Evolutionary conservation across 2,113 vertebrate species (phyloP).

Genomic region (Motacilla alba): DNA sequence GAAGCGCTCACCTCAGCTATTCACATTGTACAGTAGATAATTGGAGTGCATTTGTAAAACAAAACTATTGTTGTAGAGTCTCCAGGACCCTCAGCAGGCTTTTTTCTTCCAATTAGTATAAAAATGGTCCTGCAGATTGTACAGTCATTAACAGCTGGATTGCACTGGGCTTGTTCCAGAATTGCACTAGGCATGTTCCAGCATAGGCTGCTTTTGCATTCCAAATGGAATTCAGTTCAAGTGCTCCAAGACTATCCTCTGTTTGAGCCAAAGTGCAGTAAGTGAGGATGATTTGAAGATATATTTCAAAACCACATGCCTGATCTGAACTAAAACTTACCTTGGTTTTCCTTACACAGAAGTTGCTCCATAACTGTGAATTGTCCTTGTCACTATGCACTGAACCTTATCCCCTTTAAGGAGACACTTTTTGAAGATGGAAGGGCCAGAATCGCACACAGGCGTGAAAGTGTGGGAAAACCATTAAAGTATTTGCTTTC

Average conservation of each 20-base stretch:
- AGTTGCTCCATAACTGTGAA: background rate
- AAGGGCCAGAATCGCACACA: background rate
- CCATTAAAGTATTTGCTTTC: background rate
- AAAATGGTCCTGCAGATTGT: background rate
- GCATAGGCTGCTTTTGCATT: background rate
- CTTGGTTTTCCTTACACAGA: background rate
- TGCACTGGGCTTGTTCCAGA: background rate
- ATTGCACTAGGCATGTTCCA: background rate
- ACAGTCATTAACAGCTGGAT: background rate
- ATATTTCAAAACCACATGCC: background rate
- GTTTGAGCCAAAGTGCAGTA: background rate
- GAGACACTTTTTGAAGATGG: background rate
- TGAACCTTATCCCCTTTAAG: background rate
- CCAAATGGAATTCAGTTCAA: background rate
- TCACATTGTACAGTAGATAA: background rate
- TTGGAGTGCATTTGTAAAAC: background rate
- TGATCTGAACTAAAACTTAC: background rate
- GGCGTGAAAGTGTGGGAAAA: background rate
- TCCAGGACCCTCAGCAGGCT: background rate
- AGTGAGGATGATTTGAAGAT: background rate
- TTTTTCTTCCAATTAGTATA: background rate
- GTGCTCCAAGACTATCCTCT: background rate
- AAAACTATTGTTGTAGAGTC: background rate
- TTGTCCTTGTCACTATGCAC: background rate
- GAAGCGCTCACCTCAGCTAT: background rate